phyloP scores from a whole-genome alignment of 2,797 vertebrate genomes.

The Aphelocoma californica region DNA sequence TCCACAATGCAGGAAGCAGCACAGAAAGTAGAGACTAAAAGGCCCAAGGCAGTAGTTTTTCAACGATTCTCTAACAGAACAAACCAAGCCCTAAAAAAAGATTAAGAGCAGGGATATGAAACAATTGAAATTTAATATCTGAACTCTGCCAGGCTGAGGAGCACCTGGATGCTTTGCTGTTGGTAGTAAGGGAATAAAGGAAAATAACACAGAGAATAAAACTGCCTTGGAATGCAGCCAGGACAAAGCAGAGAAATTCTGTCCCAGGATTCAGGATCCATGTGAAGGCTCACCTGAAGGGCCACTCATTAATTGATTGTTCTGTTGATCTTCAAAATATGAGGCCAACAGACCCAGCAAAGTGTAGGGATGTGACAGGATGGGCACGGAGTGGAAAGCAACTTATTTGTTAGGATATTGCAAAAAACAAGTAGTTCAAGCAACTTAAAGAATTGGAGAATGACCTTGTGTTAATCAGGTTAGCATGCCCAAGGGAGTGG shows the following conservation, averaged over 20 bases:
- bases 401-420: slow-evolving; percentile 21
- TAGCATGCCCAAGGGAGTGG: slow-evolving; percentile 53
- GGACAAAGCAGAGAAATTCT: neutral
- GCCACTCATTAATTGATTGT: neutral
- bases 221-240: neutral
- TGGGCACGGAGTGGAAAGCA: neutral
- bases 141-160: neutral
- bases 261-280: neutral
- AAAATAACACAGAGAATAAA: neutral
- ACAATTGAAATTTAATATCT: neutral
- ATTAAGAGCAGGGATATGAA: neutral
- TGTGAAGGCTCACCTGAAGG: neutral
- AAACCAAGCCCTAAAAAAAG: neutral
- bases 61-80: neutral
- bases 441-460: slow-evolving; percentile 50
- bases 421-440: slow-evolving; percentile 61
- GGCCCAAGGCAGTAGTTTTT: neutral
- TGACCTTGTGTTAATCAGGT: slow-evolving; percentile 70
- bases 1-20: neutral
- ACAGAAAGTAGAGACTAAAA: neutral
- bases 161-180: neutral
- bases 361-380: neutral
- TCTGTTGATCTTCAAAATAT: neutral
- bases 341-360: neutral
- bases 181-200: neutral